Conservation (phyloP, 2,888 invertebrate species). For the Dryadula phaetusa region DNA sequence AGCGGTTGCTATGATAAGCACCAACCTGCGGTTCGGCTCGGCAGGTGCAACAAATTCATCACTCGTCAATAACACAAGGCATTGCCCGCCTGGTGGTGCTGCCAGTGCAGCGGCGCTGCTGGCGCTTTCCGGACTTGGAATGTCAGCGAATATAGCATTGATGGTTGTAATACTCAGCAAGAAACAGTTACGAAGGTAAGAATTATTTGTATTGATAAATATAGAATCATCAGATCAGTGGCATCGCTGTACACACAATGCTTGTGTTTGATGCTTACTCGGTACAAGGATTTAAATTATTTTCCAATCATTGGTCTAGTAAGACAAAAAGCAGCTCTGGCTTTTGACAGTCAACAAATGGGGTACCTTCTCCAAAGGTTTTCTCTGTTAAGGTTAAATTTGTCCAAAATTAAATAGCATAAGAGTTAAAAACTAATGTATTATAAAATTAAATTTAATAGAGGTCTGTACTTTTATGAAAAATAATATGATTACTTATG, state of each 20-base stretch:
- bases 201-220: background rate
- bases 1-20: conserved; percentile 91
- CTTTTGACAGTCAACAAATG: too few relatives aligned
- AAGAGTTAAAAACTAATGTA: too few relatives aligned
- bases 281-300: too few relatives aligned
- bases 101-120: conserved; percentile 91
- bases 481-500: too few relatives aligned
- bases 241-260: background rate
- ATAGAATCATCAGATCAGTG: background rate
- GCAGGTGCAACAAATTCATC: conserved; percentile 87
- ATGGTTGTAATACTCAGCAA: conserved; percentile 92
- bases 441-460: too few relatives aligned
- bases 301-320: too few relatives aligned
- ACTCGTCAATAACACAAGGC: conserved; percentile 88
- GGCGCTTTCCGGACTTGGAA: conserved; percentile 90
- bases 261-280: too few relatives aligned
- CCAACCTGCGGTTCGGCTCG: conserved; percentile 89
- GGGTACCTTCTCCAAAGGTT: too few relatives aligned
- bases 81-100: conserved; percentile 92
- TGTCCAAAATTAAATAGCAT: too few relatives aligned
- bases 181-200: conserved; percentile 91
- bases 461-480: too few relatives aligned
- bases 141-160: conserved; percentile 91
- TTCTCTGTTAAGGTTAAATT: too few relatives aligned
- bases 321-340: too few relatives aligned